Base-by-base conservation (phyloP, 2,113 vertebrate genomes). In the Scatophagus argus region DNA sequence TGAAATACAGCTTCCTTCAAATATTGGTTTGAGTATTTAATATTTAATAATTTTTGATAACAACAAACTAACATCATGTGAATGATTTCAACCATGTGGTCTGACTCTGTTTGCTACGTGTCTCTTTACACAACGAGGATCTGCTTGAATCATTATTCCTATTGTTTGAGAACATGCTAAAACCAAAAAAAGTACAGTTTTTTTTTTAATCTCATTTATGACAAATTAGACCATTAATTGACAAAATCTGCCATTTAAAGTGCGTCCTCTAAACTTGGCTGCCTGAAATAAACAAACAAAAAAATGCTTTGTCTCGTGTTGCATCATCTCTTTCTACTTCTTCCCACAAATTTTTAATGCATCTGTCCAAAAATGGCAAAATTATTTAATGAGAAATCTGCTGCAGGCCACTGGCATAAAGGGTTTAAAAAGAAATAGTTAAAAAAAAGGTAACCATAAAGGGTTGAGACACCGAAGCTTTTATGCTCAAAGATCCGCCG, bases 401-500 rank as follows among this genome's bases (percentile, higher is more conserved):
- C n/a, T n/a, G n/a, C n/a, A n/a, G 6, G 14, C 4, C 43, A 27
- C 8, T 31, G 43, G 12, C 43, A 8, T 10, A 17, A 74, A 25
- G 38, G 32, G 63, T 78, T 46, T 73, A 82, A 68, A 43, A 21
- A 14, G 0, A 54, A 32, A 69, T 55, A 70, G n/a, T n/a, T n/a
- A n/a, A n/a, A n/a, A n/a, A n/a, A n/a, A n/a, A n/a, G n/a, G n/a
- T n/a, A n/a, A n/a, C n/a, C n/a, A n/a, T n/a, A n/a, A n/a, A n/a
- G n/a, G n/a, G n/a, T n/a, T 29, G 38, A 78, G 47, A 82, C 46
- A 68, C 46, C 43, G 54, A 61, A 16, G 69, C 68, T 80, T 84
- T 88, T 73, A 69, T 64, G 46, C 27, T 43, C 70, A 77, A 78
- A 80, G 61, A 88, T 62, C 43, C 47, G 29, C 25, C 60, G 10